Evolutionary conservation across 2,888 invertebrate species (phyloP).

Genomic region (Drosophila ochracea): DNA sequence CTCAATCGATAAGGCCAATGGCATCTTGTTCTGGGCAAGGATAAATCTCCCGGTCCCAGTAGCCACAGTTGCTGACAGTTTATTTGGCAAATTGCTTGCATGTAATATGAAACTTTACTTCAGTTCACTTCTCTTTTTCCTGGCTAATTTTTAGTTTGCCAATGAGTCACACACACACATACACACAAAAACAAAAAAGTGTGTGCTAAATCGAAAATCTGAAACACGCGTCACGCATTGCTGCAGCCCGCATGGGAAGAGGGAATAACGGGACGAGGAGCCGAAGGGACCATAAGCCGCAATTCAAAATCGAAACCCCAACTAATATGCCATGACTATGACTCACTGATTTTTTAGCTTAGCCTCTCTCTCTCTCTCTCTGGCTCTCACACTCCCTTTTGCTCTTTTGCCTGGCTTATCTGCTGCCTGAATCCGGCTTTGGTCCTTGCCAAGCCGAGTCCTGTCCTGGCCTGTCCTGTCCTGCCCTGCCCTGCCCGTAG

Average conservation of each 20-base stretch:
- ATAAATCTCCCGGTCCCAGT: conserved; percentile 17
- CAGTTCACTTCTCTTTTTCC: conserved; percentile 18
- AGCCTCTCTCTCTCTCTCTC: not conserved
- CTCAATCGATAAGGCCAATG: conserved; percentile 70
- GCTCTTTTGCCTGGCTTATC: conserved; percentile 45
- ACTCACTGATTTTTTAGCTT: conserved; percentile 62
- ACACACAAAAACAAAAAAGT: conserved; percentile 27
- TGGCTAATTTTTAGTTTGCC: conserved; percentile 76
- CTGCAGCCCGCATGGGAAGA: conserved; percentile 34
- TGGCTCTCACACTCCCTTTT: not conserved
- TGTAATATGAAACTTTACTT: conserved; percentile 76
- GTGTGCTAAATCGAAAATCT: conserved; percentile 81
- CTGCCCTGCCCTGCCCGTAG: not conserved
- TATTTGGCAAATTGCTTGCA: conserved; percentile 83
- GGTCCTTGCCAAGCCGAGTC: conserved; percentile 15
- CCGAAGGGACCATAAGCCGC: conserved; percentile 28
- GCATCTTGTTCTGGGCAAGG: conserved; percentile 41
- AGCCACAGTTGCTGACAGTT: conserved; percentile 75
- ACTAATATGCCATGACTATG: conserved; percentile 75
- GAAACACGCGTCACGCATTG: conserved; percentile 78
- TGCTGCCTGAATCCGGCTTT: conserved; percentile 31
- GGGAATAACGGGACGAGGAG: conserved; percentile 23
- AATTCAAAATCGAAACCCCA: conserved; percentile 24
- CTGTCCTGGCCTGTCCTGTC: not conserved
- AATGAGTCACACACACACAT: conserved; percentile 45